Conservation (phyloP, 2,797 vertebrate genomes). For the Microchirus variegatus region DNA sequence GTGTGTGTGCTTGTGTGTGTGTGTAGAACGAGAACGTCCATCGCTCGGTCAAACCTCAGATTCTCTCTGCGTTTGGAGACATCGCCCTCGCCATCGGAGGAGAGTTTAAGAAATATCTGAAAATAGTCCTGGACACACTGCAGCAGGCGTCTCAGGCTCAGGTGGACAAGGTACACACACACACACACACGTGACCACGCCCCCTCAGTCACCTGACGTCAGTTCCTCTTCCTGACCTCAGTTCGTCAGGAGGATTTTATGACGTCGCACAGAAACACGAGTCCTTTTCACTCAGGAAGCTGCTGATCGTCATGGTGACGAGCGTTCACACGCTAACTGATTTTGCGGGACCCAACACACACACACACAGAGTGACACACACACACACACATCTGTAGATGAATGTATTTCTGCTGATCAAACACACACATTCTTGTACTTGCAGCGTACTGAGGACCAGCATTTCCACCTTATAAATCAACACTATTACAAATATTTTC, state of each 20-base stretch:
- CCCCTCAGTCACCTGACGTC: too few relatives aligned
- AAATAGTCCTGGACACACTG: slow-evolving; percentile 95
- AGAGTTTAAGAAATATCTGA: slow-evolving; percentile 98
- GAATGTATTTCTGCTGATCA: too few relatives aligned
- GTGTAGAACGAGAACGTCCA: slow-evolving; percentile 96
- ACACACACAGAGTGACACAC: too few relatives aligned
- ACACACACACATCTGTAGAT: too few relatives aligned
- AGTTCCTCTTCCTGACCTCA: slow-evolving; percentile 70
- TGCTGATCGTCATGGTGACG: slow-evolving; percentile 3
- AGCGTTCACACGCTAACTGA: slow-evolving; percentile 25
- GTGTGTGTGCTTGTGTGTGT: background rate
- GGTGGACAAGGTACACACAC: slow-evolving; percentile 86
- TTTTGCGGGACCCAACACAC: slow-evolving; percentile 71
- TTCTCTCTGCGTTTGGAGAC: slow-evolving; percentile 95
- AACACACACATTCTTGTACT: too few relatives aligned
- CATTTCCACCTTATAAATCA: too few relatives aligned
- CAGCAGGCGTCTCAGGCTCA: slow-evolving; percentile 98
- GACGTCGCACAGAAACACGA: slow-evolving; percentile 54
- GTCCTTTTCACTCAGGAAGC: slow-evolving; percentile 69
- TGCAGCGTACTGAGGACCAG: too few relatives aligned
- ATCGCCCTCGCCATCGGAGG: slow-evolving; percentile 97
- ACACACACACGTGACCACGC: background rate
- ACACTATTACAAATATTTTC: too few relatives aligned
- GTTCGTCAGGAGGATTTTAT: slow-evolving; percentile 67
- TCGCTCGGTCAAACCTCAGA: slow-evolving; percentile 97